A percentile compares a stretch with the other conserved stretches of the same genome.
Conservation (phyloP, 2,113 vertebrate genomes). For the Dasyurus viverrinus region DNA sequence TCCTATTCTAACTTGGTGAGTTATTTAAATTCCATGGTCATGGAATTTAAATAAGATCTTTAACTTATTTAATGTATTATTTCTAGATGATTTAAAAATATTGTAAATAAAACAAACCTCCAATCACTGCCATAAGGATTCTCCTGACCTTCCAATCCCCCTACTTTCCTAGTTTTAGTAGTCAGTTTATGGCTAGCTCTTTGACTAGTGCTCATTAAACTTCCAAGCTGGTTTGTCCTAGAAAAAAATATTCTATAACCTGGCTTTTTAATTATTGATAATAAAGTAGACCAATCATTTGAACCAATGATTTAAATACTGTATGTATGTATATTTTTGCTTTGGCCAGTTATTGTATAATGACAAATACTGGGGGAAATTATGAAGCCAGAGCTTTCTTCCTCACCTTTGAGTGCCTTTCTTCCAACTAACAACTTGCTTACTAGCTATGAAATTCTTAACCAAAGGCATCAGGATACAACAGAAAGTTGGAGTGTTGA, state of each 20-base stretch:
- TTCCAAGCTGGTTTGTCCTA: constrained; percentile 16
- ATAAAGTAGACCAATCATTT: neutral
- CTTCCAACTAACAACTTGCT: neutral
- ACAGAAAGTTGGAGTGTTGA: neutral
- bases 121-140: neutral
- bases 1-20: constrained; percentile 32
- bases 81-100: constrained; percentile 28
- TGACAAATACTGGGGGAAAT: constrained; percentile 3
- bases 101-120: neutral
- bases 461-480: neutral
- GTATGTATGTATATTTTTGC: neutral
- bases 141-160: neutral
- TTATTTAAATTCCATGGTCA: constrained; percentile 9
- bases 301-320: neutral
- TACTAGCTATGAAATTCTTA: neutral
- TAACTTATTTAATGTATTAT: neutral
- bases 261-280: neutral
- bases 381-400: neutral
- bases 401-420: neutral
- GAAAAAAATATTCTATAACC: neutral
- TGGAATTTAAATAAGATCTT: constrained; percentile 4
- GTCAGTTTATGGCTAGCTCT: neutral
- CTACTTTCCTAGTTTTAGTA: neutral
- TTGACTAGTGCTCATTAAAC: constrained; percentile 11
- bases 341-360: constrained; percentile 4